Percentiles rank a stretch among this genome's conserved stretches.
Evolutionary conservation across 2,113 vertebrate genomes (phyloP).

Genomic region (Promerops cafer): DNA sequence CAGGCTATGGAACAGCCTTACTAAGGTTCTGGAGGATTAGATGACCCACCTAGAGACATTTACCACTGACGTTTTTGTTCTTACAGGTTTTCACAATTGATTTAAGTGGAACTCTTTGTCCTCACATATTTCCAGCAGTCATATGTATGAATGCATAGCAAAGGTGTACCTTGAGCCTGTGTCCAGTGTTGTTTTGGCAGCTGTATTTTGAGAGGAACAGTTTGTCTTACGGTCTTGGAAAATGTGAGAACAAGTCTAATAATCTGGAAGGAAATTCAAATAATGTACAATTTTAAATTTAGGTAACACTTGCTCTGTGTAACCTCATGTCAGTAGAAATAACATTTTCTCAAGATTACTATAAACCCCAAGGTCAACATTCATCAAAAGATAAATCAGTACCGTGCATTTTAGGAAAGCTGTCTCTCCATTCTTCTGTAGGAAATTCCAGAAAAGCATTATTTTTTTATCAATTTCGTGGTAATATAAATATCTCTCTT

Average conservation of each 20-base stretch:
- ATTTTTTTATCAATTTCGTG: neutral
- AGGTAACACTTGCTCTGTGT: neutral
- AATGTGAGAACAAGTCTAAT: neutral
- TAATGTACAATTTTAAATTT: neutral
- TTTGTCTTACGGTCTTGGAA: neutral
- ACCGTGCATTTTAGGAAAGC: neutral
- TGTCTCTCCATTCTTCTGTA: neutral
- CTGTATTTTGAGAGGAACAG: neutral
- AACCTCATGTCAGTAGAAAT: neutral
- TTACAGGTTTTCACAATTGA: neutral
- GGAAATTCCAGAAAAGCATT: neutral
- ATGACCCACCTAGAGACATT: neutral
- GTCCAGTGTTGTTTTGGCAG: neutral
- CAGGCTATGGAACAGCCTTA: neutral
- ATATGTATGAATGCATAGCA: neutral
- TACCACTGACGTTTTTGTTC: neutral
- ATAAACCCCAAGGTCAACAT: neutral
- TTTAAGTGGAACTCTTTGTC: neutral
- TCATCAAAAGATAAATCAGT: neutral
- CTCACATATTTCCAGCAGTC: neutral
- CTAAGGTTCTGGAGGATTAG: neutral
- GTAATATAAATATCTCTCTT: neutral
- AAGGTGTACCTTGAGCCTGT: neutral
- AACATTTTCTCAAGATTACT: neutral
- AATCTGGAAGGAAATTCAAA: neutral